These are phyloP conservation scores for Uloborus plumipes DNA, from an alignment of 2,888 invertebrate genomes.

Conservation along the genomic window DNA sequence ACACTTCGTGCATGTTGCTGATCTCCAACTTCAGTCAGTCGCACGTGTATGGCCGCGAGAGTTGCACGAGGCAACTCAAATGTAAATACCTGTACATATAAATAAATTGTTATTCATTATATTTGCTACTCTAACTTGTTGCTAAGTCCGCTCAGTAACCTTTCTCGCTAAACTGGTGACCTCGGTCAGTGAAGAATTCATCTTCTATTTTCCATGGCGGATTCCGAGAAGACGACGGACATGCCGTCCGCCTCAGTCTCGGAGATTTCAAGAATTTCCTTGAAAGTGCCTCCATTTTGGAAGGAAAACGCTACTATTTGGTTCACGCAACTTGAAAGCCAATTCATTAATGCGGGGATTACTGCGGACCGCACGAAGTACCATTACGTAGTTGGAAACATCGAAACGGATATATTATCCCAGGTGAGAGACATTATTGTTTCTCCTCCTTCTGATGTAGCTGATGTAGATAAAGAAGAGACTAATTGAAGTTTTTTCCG, in stretches of 20 bases:
- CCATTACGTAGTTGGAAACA: background rate
- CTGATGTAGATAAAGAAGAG: background rate
- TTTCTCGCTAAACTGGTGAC: too few species aligned
- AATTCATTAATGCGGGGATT: background rate
- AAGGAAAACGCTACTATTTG: background rate
- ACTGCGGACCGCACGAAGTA: background rate
- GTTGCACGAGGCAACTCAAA: too few species aligned
- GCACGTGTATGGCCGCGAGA: too few species aligned
- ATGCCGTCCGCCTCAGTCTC: too few species aligned
- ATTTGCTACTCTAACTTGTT: too few species aligned
- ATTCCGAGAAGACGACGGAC: background rate
- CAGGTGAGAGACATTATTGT: conserved; percentile 15
- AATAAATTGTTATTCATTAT: too few species aligned
- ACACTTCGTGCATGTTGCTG: too few species aligned
- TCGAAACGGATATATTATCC: conserved; percentile 2
- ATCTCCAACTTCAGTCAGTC: too few species aligned
- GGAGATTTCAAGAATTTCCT: background rate
- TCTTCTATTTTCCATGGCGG: too few species aligned
- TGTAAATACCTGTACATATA: too few species aligned
- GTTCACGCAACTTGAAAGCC: background rate
- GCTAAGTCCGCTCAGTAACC: too few species aligned
- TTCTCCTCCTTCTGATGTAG: background rate
- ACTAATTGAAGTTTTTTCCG: background rate
- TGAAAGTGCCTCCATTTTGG: conserved; percentile 4
- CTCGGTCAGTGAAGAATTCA: too few species aligned